Conservation (phyloP, 2,888 invertebrate species). For the Lithophane leautieri region DNA sequence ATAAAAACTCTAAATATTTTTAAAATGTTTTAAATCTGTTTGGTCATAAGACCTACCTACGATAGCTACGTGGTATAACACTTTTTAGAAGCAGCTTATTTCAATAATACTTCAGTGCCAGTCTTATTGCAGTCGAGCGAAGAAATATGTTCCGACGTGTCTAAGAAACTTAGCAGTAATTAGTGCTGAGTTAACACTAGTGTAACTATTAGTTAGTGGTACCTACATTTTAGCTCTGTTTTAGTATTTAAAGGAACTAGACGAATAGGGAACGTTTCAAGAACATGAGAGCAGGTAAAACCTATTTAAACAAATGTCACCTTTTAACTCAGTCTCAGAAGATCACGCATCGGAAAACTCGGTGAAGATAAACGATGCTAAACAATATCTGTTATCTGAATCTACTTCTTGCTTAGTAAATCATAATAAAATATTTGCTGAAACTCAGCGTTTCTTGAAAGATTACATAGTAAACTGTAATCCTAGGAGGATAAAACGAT, state of each 20-base stretch:
- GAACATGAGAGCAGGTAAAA: not conserved
- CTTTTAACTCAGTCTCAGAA: not conserved
- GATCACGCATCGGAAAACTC: not conserved
- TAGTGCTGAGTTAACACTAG: not conserved
- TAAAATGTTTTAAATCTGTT: not conserved
- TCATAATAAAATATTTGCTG: not conserved
- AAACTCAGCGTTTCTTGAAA: not conserved
- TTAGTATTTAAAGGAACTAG: not conserved
- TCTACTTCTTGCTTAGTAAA: not conserved
- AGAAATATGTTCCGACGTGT: conserved; percentile 20
- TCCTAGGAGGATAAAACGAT: conserved; percentile 1
- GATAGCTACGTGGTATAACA: not conserved
- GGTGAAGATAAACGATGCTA: not conserved
- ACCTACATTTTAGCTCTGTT: not conserved
- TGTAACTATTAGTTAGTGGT: conserved; percentile 7
- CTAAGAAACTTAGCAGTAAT: conserved; percentile 15
- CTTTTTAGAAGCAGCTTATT: not conserved
- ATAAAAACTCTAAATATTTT: too few species aligned
- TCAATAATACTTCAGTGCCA: conserved; percentile 7
- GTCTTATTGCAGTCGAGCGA: conserved; percentile 7
- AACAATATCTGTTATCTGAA: not conserved
- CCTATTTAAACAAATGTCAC: not conserved
- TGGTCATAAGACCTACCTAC: not conserved
- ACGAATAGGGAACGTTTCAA: not conserved
- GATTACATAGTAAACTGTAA: too few species aligned